phyloP scores from a whole-genome alignment of 1,140 invertebrate species.

The Drosophila sproati region DNA sequence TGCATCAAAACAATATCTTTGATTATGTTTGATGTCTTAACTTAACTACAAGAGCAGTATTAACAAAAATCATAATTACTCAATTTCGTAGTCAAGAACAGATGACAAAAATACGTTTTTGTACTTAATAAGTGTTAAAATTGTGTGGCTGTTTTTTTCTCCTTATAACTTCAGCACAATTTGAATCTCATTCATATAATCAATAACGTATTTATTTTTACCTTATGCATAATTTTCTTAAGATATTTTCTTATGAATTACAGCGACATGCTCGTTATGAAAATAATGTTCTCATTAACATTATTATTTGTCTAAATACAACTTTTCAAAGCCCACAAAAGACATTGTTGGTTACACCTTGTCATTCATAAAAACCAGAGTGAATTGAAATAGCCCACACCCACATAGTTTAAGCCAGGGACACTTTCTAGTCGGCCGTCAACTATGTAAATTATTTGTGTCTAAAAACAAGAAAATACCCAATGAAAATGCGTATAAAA shows the following conservation, averaged over 20 bases:
- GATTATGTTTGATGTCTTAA: too few relatives aligned
- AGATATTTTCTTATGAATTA: too few relatives aligned
- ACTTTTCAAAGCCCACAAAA: background rate
- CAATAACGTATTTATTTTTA: too few relatives aligned
- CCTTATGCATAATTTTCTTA: too few relatives aligned
- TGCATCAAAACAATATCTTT: background rate
- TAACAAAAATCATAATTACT: too few relatives aligned
- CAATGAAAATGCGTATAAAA: slow-evolving; percentile 52
- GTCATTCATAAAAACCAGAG: slow-evolving; percentile 53
- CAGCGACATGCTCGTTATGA: too few relatives aligned
- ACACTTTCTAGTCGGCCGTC: slow-evolving; percentile 51
- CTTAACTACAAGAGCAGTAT: too few relatives aligned
- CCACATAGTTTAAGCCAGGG: slow-evolving; percentile 25
- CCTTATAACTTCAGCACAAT: background rate
- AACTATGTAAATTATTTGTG: slow-evolving; percentile 67
- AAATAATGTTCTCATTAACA: background rate
- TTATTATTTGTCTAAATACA: background rate
- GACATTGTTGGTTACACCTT: slow-evolving; percentile 13
- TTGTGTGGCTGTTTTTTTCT: background rate
- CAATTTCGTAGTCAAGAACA: too few relatives aligned
- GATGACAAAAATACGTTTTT: too few relatives aligned
- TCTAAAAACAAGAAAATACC: slow-evolving; percentile 37
- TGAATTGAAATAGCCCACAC: slow-evolving; percentile 54
- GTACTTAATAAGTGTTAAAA: too few relatives aligned
- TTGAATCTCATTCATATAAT: too few relatives aligned